These are phyloP conservation scores for Steinernema khuongi DNA, from an alignment of 1,140 invertebrate genomes.

Conservation along the genomic window DNA sequence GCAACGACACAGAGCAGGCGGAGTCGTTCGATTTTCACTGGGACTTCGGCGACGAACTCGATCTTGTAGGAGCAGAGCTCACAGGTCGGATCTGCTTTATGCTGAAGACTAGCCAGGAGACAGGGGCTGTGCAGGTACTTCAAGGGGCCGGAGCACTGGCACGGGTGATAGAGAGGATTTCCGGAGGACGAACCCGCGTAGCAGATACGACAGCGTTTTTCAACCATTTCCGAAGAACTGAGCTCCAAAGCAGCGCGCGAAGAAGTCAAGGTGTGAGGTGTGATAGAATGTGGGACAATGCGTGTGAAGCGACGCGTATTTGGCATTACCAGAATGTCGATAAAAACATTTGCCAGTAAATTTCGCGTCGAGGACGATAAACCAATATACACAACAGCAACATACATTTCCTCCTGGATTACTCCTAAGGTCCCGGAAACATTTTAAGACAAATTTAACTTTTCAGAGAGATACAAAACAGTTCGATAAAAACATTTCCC, in stretches of 20 bases:
- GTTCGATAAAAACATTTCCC: too few species aligned
- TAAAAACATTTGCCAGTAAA: too few species aligned
- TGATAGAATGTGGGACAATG: too few species aligned
- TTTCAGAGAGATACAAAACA: too few species aligned
- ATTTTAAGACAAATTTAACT: too few species aligned
- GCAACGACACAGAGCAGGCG: not conserved
- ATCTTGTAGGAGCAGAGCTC: not conserved
- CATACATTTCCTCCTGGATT: too few species aligned
- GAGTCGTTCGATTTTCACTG: not conserved
- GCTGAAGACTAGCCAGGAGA: not conserved
- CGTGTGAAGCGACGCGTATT: too few species aligned
- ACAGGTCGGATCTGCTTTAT: not conserved
- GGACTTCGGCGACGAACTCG: not conserved
- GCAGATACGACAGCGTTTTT: not conserved
- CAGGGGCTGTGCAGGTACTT: not conserved
- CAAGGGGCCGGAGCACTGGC: not conserved
- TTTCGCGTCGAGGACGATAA: too few species aligned
- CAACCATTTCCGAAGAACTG: not conserved
- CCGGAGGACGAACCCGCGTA: not conserved
- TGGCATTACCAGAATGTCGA: too few species aligned
- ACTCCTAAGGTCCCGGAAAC: too few species aligned
- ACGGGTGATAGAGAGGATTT: not conserved
- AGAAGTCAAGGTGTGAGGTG: not conserved
- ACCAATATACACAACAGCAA: too few species aligned
- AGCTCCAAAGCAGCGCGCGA: not conserved